Percentiles rank a stretch among this genome's conserved stretches.
Evolutionary conservation across 2,113 vertebrate species (phyloP).

Genomic region (Poicephalus gulielmi): DNA sequence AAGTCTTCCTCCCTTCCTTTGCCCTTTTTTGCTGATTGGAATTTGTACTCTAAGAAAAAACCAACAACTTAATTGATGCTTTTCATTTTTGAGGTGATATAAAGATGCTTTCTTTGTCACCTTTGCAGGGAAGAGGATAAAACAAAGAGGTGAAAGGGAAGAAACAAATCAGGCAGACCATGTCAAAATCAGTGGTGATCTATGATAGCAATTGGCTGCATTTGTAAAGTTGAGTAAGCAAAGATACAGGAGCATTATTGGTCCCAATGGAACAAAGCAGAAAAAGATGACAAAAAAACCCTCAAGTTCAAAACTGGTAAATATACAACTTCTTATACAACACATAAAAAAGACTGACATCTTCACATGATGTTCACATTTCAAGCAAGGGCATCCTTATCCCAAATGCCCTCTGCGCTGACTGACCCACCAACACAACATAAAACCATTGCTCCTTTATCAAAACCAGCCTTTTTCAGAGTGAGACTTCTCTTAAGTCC

Average conservation of each 20-base stretch:
- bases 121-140: background rate
- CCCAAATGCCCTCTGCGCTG: background rate
- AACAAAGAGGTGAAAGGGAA: background rate
- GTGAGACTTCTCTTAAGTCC: background rate
- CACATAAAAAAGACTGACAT: background rate
- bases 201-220: background rate
- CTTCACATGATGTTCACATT: background rate
- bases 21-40: background rate
- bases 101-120: background rate
- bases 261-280: background rate
- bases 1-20: background rate
- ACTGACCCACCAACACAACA: background rate
- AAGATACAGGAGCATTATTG: background rate
- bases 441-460: background rate
- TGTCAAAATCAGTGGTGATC: background rate
- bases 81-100: background rate
- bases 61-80: background rate
- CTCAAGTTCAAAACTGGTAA: background rate
- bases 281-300: background rate
- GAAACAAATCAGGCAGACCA: background rate
- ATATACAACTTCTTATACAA: background rate
- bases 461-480: background rate
- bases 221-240: conserved; percentile 41
- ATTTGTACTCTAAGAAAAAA: background rate
- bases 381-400: background rate